Evolutionary conservation across 2,888 invertebrate species (phyloP).

Genomic region (Epistrophella euchroma): DNA sequence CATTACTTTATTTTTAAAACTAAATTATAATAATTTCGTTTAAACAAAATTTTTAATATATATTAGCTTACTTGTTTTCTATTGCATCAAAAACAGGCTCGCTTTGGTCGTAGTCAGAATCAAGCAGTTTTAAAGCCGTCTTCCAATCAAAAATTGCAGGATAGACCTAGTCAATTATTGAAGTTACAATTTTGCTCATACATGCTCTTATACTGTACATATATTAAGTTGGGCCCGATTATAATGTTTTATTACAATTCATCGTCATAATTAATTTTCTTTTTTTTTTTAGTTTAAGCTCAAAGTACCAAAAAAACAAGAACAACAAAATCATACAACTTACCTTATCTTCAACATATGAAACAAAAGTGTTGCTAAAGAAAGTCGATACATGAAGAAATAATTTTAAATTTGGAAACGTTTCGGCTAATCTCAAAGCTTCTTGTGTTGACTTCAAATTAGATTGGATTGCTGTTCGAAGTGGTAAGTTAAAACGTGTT

Average conservation of each 20-base stretch:
- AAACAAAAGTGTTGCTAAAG: neutral
- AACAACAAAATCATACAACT: too few species aligned
- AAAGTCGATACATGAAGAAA: slow-evolving; percentile 5
- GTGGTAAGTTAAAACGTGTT: neutral
- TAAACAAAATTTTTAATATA: neutral
- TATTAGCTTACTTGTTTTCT: neutral
- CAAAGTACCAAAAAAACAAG: too few species aligned
- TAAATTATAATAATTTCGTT: neutral
- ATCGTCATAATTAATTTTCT: too few species aligned
- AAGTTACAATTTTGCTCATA: too few species aligned
- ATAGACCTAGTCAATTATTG: neutral
- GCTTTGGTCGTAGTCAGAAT: neutral
- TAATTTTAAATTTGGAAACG: neutral
- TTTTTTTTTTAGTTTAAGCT: too few species aligned
- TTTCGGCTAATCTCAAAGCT: neutral
- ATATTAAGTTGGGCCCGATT: too few species aligned
- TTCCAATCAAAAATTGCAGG: neutral
- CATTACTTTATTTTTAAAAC: too few species aligned
- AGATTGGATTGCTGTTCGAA: neutral
- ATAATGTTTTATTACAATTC: too few species aligned
- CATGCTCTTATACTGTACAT: too few species aligned
- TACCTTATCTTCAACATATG: neutral
- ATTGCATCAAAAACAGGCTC: neutral
- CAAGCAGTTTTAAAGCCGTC: neutral
- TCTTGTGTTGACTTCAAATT: neutral